phyloP scores from a whole-genome alignment of 1,140 invertebrate genomes.

The Trichoplusia ni region DNA sequence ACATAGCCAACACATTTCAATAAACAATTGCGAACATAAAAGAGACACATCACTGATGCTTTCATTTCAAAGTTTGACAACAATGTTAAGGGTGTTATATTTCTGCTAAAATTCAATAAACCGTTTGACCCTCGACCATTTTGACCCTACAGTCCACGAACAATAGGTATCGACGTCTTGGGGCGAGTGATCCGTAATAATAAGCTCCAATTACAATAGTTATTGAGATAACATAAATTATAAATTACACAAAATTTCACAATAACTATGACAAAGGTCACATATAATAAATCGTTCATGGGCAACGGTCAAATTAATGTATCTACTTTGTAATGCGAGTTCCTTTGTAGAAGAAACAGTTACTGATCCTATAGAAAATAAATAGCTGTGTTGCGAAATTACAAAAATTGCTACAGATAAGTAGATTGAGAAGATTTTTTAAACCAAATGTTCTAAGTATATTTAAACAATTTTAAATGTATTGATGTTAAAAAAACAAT shows the following conservation, averaged over 20 bases:
- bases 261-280: conserved; percentile 37
- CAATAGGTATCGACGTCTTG: conserved; percentile 65
- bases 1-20: background rate
- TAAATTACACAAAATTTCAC: conserved; percentile 53
- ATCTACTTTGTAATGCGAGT: background rate
- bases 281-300: conserved; percentile 35
- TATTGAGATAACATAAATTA: conserved; percentile 77
- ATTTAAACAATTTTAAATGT: too few species aligned
- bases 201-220: conserved; percentile 68
- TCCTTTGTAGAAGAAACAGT: too few species aligned
- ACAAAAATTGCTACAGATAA: too few species aligned
- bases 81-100: conserved; percentile 63
- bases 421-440: too few species aligned
- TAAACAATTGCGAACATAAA: conserved; percentile 6
- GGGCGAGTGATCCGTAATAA: conserved; percentile 72
- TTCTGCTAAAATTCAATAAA: conserved; percentile 70
- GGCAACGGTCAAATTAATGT: conserved; percentile 17
- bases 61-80: conserved; percentile 51
- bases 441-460: too few species aligned
- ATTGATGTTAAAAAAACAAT: too few species aligned
- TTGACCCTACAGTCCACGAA: conserved; percentile 62
- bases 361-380: too few species aligned
- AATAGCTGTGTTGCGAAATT: too few species aligned
- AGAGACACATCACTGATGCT: conserved; percentile 8
- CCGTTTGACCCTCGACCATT: conserved; percentile 71